Base-by-base conservation (phyloP, 2,888 invertebrate genomes). In the Leptarthrus brevirostris region DNA sequence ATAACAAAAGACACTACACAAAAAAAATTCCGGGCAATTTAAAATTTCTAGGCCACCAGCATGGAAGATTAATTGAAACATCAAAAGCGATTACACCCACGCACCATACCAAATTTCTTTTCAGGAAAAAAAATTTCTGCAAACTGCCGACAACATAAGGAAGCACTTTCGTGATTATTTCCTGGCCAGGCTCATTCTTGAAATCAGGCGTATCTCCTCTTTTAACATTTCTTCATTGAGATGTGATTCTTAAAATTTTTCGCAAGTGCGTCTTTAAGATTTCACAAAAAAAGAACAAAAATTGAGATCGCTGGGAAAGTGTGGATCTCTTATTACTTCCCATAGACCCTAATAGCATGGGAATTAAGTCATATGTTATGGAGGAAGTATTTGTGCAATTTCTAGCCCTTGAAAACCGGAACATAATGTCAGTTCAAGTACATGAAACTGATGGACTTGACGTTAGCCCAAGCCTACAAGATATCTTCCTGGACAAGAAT, bases 161-260 rank as follows among this genome's bases (percentile, higher is more conserved):
- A 72, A 20, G 30, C 47, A 54, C 72, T 72, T 56, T 44, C 30
- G 20, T 22, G 34, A 20, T 52, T 36, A 53, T 53, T 52, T 70
- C 52, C 53, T 70, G 16, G 44, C 20, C 56, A 54, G 36, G 14
- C 36, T 40, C 24, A 44, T 26, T 54, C 44, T 10, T 36, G 3
- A 72, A 72, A 66, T 66, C 26, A 66, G 16, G 24, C 66, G 66
- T 66, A 66, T 66, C 66, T 66, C 66, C 66, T 66, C 40, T n/a
- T 22, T 6, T 47, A 47, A 16, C 14, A 6, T 22, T 24, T 16
- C 47, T n/a, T 26, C 26, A 20, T 26, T 14, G 22, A 26, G 47
- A 47, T 24, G 2, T 47, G 12, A 14, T 24, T 30, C 14, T 26
- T 18, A 52, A 70, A 53, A 52, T 3, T 49, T 70, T 69, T 70